Base-by-base conservation (phyloP, 35 echinoderm and acorn worm genomes). In the Apostichopus californicus region DNA sequence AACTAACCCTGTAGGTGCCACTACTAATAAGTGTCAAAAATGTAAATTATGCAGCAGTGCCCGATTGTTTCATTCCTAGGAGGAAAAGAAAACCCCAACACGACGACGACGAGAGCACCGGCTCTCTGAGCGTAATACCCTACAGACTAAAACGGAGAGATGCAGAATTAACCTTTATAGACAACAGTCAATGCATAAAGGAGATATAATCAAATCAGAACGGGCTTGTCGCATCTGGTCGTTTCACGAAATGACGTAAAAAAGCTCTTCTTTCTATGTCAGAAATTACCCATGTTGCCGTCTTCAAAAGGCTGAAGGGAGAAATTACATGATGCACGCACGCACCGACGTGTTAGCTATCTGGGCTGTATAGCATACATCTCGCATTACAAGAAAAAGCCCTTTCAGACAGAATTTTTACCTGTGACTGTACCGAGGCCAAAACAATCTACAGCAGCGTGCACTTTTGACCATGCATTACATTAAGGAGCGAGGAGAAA, bases 101-200 rank as follows among this genome's bases (percentile, higher is more conserved):
- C 71, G 11, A 11, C 11, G 64, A 14, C 3, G 18, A 68, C 18
- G 64, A 9, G 64, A 20, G 71, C 15, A n/a, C 71, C 4, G 21
- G 11, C n/a, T 75, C 71, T 75, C 71, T 6, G 21, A 18, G 17
- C 15, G 15, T 75, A 18, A 18, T 75, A 18, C 6, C 17, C 20
- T 6, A 18, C 6, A 7, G 17, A 75, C 6, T 0, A 75, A 68
- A 13, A 68, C n/a, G 17, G 21, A 22, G n/a, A 18, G 71, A 18
- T 75, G 71, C n/a, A 75, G 81, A 22, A 85, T 81, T 85, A 85
- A 85, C 81, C 81, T 85, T 18, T 56, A 15, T 58, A 85, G 55
- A 85, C n/a, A 85, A 52, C 55, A 58, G 7, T 23, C 1, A 58
- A 85, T 85, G 81, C 55, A 85, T 18, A 85, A 85, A 85, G 21